A percentile compares a stretch with the other conserved stretches of the same genome.
Conservation (phyloP, 1,140 invertebrate species). For the Diachasma alloeum region DNA sequence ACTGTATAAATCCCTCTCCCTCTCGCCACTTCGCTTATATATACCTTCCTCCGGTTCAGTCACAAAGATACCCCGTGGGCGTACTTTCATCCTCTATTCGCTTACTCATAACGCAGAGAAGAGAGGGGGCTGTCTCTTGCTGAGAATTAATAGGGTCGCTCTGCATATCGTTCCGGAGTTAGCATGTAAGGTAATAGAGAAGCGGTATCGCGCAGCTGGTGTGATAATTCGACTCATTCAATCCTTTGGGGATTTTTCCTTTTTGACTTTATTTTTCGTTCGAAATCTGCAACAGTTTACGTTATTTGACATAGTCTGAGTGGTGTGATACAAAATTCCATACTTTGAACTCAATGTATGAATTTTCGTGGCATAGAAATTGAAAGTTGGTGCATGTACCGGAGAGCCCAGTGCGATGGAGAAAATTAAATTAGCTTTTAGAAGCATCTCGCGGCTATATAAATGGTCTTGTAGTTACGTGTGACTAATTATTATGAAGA, state of each 20-base stretch:
- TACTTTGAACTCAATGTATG: conserved; percentile 5
- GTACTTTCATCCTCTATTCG: conserved; percentile 2
- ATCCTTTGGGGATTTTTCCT: neutral
- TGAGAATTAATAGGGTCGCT: conserved; percentile 50
- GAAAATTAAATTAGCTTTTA: conserved; percentile 13
- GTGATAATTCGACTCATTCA: conserved; percentile 46
- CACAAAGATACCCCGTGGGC: conserved; percentile 1
- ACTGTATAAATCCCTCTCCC: neutral
- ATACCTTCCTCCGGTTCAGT: neutral
- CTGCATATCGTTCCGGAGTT: conserved; percentile 50
- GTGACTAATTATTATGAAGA: neutral
- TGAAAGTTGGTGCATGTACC: neutral
- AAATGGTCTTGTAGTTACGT: neutral
- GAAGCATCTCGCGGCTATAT: neutral
- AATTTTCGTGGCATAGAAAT: conserved; percentile 9
- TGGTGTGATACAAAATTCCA: neutral
- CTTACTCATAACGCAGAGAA: neutral
- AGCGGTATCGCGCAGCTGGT: conserved; percentile 31
- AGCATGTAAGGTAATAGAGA: conserved; percentile 40
- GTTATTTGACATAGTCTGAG: no score
- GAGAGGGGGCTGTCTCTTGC: neutral
- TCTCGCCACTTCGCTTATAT: neutral
- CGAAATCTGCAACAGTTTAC: no score
- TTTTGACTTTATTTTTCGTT: neutral
- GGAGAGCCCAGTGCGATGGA: neutral